Percentiles rank a stretch among this genome's conserved stretches.
Evolutionary conservation across 2,113 vertebrate genomes (phyloP).

Genomic region (Erpornis zantholeuca): DNA sequence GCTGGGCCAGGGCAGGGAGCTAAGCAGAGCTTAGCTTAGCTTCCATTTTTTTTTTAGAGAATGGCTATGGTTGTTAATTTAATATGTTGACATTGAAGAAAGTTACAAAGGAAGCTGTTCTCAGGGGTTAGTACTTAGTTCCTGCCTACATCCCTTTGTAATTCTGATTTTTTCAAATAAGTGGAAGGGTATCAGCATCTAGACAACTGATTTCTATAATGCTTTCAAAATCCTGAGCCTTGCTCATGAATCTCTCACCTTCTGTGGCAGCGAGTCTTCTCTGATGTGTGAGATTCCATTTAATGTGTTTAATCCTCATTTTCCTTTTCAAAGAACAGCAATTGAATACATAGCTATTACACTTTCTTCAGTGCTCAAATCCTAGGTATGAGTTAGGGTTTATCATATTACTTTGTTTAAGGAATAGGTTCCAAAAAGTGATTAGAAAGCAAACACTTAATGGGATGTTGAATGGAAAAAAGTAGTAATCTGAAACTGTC

Average conservation of each 20-base stretch:
- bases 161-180: neutral
- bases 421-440: neutral
- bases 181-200: neutral
- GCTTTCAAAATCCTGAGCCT: neutral
- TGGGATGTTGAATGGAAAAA: neutral
- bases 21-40: neutral
- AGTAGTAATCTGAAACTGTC: neutral
- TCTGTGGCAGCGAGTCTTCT: neutral
- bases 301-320: neutral
- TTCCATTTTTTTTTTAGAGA: neutral
- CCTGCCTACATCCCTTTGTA: neutral
- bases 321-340: neutral
- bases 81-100: neutral
- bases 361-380: neutral
- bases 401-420: neutral
- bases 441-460: neutral
- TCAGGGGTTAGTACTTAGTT: neutral
- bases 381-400: neutral
- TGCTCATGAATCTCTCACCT: neutral
- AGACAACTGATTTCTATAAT: neutral
- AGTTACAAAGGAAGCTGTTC: neutral
- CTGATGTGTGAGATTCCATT: neutral
- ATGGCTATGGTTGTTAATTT: neutral
- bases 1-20: neutral
- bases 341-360: neutral